Evolutionary conservation across 2,797 vertebrate genomes (phyloP).

Genomic region (Chelmon rostratus): DNA sequence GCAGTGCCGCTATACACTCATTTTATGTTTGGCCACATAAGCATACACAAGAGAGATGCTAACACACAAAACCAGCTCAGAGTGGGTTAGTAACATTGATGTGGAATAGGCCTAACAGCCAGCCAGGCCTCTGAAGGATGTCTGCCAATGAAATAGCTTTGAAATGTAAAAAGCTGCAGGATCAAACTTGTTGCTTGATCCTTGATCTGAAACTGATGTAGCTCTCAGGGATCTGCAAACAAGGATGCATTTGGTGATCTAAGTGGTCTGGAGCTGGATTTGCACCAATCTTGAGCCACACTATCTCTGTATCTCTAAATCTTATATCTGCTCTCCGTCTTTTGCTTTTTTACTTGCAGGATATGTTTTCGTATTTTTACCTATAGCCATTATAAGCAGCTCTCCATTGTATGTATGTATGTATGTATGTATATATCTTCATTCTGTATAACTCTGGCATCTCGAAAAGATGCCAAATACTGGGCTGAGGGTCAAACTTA

Average conservation of each 20-base stretch:
- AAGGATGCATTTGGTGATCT: not conserved
- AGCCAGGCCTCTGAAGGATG: not conserved
- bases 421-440: too few relatives aligned
- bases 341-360: not conserved
- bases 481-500: constrained; percentile 5
- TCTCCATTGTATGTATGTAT: too few relatives aligned
- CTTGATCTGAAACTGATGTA: not conserved
- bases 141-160: constrained; percentile 8
- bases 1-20: not conserved
- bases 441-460: constrained; percentile 18
- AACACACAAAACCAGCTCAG: not conserved
- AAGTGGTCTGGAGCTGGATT: constrained; percentile 12
- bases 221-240: not conserved
- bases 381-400: too few relatives aligned
- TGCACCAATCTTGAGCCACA: not conserved
- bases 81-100: not conserved
- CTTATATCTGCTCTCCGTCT: not conserved
- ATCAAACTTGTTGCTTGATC: constrained; percentile 22
- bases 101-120: not conserved
- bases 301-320: not conserved
- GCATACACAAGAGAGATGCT: not conserved
- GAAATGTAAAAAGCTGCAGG: not conserved
- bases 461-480: not conserved
- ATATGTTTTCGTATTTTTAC: not conserved
- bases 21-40: not conserved